Evolutionary conservation across 2,888 invertebrate genomes (phyloP).

Genomic region (Coenonympha glycerion): DNA sequence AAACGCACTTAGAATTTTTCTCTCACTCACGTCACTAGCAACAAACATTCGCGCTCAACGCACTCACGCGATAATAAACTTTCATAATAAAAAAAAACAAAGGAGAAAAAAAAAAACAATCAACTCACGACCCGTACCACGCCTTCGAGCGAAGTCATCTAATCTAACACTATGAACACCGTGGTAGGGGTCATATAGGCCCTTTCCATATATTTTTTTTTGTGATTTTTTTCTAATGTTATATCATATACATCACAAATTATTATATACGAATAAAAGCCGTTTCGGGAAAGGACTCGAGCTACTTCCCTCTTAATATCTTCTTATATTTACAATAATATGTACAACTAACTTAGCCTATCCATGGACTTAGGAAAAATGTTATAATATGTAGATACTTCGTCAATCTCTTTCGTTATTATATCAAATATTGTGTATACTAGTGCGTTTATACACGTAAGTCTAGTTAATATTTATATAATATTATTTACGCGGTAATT

Average conservation of each 20-base stretch:
- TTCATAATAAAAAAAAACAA: slow-evolving; percentile 50
- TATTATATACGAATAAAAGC: slow-evolving; percentile 51
- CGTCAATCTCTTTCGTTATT: slow-evolving; percentile 14
- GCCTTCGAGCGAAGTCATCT: slow-evolving; percentile 33
- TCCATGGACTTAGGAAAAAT: slow-evolving; percentile 44
- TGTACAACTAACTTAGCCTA: slow-evolving; percentile 52
- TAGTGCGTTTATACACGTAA: slow-evolving; percentile 13
- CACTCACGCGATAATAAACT: slow-evolving; percentile 62
- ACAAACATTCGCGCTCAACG: slow-evolving; percentile 46
- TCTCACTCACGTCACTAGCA: slow-evolving; percentile 51
- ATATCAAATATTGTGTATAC: slow-evolving; percentile 13
- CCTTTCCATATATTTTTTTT: slow-evolving; percentile 53
- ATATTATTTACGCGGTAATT: slow-evolving; percentile 9
- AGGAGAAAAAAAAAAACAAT: slow-evolving; percentile 42
- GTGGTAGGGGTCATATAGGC: slow-evolving; percentile 50
- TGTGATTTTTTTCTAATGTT: slow-evolving; percentile 34
- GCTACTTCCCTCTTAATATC: slow-evolving; percentile 32
- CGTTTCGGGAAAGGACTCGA: slow-evolving; percentile 49
- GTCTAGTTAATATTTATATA: slow-evolving; percentile 15
- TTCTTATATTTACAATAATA: slow-evolving; percentile 52
- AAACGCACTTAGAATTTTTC: slow-evolving; percentile 61
- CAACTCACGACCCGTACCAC: slow-evolving; percentile 41
- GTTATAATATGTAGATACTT: slow-evolving; percentile 37
- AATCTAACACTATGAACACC: slow-evolving; percentile 39
- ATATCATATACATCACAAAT: slow-evolving; percentile 58